These are phyloP conservation scores for Furcifer pardalis DNA, from an alignment of 2,797 vertebrate genomes.

Conservation along the genomic window DNA sequence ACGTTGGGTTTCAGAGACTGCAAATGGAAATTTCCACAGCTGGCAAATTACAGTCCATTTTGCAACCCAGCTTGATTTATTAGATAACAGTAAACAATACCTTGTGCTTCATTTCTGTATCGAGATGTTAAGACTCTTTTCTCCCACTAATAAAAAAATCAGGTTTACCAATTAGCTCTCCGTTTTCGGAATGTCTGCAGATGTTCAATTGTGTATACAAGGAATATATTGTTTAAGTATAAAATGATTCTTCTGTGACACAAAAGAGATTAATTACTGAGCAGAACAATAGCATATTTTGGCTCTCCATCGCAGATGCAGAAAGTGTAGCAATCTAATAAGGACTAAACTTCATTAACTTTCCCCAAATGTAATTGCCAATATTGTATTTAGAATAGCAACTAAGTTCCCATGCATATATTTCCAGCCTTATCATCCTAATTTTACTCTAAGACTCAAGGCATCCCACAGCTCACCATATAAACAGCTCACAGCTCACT, in stretches of 20 bases:
- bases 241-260: slow-evolving; percentile 43
- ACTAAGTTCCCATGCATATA: slow-evolving; percentile 29
- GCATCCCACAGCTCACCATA: background rate
- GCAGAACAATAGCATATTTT: slow-evolving; percentile 49
- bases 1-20: background rate
- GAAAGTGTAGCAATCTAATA: slow-evolving; percentile 46
- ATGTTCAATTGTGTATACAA: slow-evolving; percentile 58
- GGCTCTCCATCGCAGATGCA: slow-evolving; percentile 52
- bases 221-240: slow-evolving; percentile 58
- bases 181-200: slow-evolving; percentile 44
- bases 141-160: slow-evolving; percentile 48
- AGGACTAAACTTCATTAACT: slow-evolving; percentile 60
- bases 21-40: slow-evolving; percentile 21
- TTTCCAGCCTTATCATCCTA: background rate
- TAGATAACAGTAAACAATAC: slow-evolving; percentile 43
- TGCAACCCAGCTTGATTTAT: slow-evolving; percentile 20
- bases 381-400: slow-evolving; percentile 35
- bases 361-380: slow-evolving; percentile 49
- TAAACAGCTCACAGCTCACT: too few relatives aligned
- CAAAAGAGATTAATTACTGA: slow-evolving; percentile 68
- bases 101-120: slow-evolving; percentile 24
- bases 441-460: background rate
- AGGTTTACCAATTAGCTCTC: slow-evolving; percentile 55
- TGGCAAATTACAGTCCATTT: slow-evolving; percentile 25
- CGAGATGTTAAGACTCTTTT: slow-evolving; percentile 9